These are phyloP conservation scores for Phaenicophaeus curvirostris DNA, from an alignment of 2,797 vertebrate genomes.

Conservation along the genomic window DNA sequence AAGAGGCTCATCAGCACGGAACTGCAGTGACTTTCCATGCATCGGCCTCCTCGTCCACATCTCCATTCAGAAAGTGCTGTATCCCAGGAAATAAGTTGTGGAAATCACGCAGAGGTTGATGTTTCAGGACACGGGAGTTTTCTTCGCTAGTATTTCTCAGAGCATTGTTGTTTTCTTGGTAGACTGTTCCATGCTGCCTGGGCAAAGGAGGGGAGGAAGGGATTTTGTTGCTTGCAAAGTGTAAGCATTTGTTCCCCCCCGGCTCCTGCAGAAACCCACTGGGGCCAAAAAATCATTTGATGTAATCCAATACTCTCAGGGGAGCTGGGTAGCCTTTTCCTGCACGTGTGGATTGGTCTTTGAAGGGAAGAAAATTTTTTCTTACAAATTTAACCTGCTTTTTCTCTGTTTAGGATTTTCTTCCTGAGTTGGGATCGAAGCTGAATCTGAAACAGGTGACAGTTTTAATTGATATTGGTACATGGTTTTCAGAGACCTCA, in stretches of 20 bases:
- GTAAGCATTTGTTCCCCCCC: neutral
- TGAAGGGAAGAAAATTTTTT: neutral
- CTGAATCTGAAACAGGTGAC: conserved; percentile 69
- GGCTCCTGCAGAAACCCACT: neutral
- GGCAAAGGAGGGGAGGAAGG: neutral
- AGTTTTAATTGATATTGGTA: conserved; percentile 39
- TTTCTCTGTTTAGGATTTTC: conserved; percentile 66
- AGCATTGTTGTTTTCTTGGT: neutral
- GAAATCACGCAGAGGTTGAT: neutral
- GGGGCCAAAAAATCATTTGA: conserved; percentile 3
- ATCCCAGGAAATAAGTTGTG: neutral
- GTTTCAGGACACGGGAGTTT: neutral
- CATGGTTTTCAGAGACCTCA: neutral
- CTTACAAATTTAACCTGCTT: conserved; percentile 26
- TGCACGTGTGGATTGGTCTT: neutral
- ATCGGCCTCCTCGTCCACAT: neutral
- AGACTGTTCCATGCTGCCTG: neutral
- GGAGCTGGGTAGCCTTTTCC: conserved; percentile 9
- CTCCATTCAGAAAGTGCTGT: neutral
- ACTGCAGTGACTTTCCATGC: neutral
- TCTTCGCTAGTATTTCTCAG: neutral
- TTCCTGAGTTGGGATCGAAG: conserved; percentile 68
- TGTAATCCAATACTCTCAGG: neutral
- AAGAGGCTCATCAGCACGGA: neutral
- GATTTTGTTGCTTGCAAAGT: neutral